These are phyloP conservation scores for Aradus depressus DNA, from an alignment of 2,888 invertebrate genomes.

Conservation along the genomic window DNA sequence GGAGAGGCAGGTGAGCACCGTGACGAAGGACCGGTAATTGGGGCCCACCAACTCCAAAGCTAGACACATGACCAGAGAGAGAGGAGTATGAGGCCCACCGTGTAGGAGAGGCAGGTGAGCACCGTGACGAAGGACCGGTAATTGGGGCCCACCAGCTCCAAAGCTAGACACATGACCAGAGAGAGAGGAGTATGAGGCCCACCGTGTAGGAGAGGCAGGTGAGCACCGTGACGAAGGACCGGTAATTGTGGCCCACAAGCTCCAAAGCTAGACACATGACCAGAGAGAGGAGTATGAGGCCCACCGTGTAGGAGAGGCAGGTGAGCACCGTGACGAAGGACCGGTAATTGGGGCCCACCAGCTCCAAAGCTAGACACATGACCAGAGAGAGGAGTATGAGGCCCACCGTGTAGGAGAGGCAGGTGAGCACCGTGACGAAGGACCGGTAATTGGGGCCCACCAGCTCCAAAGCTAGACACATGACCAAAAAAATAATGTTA, in stretches of 20 bases:
- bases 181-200: slow-evolving; percentile 70
- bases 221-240: slow-evolving; percentile 86
- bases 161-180: no score
- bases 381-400: slow-evolving; percentile 70
- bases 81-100: slow-evolving; percentile 69
- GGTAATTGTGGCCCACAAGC: slow-evolving; percentile 78
- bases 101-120: slow-evolving; percentile 84
- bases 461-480: slow-evolving; percentile 66
- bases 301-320: slow-evolving; percentile 79
- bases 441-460: slow-evolving; percentile 86
- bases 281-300: slow-evolving; percentile 67
- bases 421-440: slow-evolving; percentile 85
- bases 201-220: slow-evolving; percentile 83
- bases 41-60: slow-evolving; percentile 85
- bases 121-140: slow-evolving; percentile 86
- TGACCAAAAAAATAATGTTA: neutral
- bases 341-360: slow-evolving; percentile 82
- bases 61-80: slow-evolving; percentile 46
- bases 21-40: slow-evolving; percentile 81
- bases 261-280: slow-evolving; percentile 71
- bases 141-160: slow-evolving; percentile 82
- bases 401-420: slow-evolving; percentile 79
- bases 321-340: slow-evolving; percentile 89
- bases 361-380: slow-evolving; percentile 85
- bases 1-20: slow-evolving; percentile 83